phyloP scores from a whole-genome alignment of 2,888 invertebrate species.

The Thecophora atra region DNA sequence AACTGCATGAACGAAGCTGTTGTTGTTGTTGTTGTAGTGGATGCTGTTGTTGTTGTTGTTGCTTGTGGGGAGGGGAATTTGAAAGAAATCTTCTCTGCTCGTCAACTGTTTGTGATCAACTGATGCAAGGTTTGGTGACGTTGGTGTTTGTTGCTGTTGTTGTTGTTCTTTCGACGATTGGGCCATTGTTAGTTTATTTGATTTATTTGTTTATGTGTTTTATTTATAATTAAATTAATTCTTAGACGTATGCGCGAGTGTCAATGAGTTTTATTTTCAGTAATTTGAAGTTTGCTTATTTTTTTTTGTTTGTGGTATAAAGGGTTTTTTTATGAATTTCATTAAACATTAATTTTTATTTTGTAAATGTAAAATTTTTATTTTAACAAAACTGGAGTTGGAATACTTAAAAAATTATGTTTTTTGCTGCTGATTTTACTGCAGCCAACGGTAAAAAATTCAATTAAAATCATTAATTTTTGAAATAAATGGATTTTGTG shows the following conservation, averaged over 20 bases:
- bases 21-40: background rate
- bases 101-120: conserved; percentile 10
- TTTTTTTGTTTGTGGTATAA: background rate
- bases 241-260: background rate
- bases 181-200: conserved; percentile 6
- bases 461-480: too few relatives aligned
- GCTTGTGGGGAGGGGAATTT: conserved; percentile 32
- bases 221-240: background rate
- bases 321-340: background rate
- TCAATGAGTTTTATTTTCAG: background rate
- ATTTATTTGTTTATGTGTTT: background rate
- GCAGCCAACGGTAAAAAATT: too few relatives aligned
- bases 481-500: background rate
- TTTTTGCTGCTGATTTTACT: too few relatives aligned
- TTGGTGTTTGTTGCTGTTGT: conserved; percentile 32
- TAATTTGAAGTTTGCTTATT: background rate
- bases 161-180: conserved; percentile 12
- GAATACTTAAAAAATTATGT: too few relatives aligned
- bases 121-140: conserved; percentile 8
- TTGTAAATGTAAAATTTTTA: too few relatives aligned
- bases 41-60: background rate
- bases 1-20: conserved; percentile 3
- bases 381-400: too few relatives aligned
- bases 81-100: conserved; percentile 39
- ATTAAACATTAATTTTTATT: too few relatives aligned